Evolutionary conservation across 2,113 vertebrate genomes (phyloP).

Genomic region (Micronycteris hirsuta): DNA sequence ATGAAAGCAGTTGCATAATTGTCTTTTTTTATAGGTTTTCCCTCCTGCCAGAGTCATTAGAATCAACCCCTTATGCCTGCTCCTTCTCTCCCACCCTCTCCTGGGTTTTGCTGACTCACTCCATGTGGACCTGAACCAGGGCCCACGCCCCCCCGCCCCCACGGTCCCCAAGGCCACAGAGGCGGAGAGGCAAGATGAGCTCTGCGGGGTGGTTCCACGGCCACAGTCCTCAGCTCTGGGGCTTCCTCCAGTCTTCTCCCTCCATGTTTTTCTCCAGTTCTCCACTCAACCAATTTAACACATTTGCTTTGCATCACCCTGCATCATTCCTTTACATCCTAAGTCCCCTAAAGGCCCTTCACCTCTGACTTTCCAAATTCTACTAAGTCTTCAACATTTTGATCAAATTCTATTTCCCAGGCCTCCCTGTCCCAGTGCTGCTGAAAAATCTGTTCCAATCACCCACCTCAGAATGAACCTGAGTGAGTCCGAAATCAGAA

Average conservation of each 20-base stretch:
- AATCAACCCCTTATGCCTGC: too few relatives aligned
- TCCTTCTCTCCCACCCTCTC: not conserved
- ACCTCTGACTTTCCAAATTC: not conserved
- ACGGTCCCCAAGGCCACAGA: accelerated
- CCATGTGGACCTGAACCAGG: not conserved
- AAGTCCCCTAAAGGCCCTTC: not conserved
- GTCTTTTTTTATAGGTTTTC: not conserved
- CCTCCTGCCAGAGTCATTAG: not conserved
- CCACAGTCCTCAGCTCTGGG: accelerated
- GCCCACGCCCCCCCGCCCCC: accelerated
- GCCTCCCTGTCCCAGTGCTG: not conserved
- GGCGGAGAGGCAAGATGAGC: not conserved
- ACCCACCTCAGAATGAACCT: not conserved
- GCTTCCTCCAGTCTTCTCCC: accelerated
- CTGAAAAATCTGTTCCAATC: not conserved
- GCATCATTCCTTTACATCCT: not conserved
- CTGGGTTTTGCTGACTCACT: not conserved
- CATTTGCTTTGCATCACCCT: too few relatives aligned
- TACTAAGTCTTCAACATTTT: not conserved
- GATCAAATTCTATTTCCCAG: not conserved
- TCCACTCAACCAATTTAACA: not conserved
- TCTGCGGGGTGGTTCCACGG: not conserved
- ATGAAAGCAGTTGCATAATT: not conserved
- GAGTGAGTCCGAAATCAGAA: not conserved
- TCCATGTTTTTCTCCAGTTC: not conserved